A percentile compares a stretch with the other conserved stretches of the same genome.
Evolutionary conservation across 2,113 vertebrate species (phyloP).

Genomic region (Lophius piscatorius): DNA sequence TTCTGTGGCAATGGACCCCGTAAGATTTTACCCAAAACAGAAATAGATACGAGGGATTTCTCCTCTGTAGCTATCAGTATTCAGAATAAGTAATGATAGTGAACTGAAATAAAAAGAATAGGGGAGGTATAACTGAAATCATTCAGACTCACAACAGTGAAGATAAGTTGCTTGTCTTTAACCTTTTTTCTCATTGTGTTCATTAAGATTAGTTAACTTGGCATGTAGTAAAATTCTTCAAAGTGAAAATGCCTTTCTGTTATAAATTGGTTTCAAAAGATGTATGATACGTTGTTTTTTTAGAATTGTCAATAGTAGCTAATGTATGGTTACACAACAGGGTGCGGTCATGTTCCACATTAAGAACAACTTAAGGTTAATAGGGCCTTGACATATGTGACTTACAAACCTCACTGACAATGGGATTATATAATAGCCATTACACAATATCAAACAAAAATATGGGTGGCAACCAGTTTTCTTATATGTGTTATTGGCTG

Average conservation of each 20-base stretch:
- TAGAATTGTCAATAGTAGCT: not conserved
- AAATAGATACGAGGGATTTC: not conserved
- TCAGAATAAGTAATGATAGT: not conserved
- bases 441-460: conserved; percentile 6
- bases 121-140: not conserved
- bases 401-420: conserved; percentile 12
- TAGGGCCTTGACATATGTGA: conserved; percentile 13
- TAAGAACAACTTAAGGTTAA: conserved; percentile 42
- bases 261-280: too few relatives aligned
- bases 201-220: not conserved
- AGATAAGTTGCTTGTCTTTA: too few relatives aligned
- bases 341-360: conserved; percentile 27
- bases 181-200: not conserved
- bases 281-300: too few relatives aligned
- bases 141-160: not conserved
- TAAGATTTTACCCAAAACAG: conserved; percentile 3
- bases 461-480: conserved; percentile 15
- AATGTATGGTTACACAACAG: conserved; percentile 25
- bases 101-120: not conserved
- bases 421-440: conserved; percentile 19
- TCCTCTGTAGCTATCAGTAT: not conserved
- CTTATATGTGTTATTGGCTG: too few relatives aligned
- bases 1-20: conserved; percentile 21
- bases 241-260: too few relatives aligned
- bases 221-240: not conserved